Evolutionary conservation across 2,113 vertebrate species (phyloP).

Genomic region (Psettodes erumei): DNA sequence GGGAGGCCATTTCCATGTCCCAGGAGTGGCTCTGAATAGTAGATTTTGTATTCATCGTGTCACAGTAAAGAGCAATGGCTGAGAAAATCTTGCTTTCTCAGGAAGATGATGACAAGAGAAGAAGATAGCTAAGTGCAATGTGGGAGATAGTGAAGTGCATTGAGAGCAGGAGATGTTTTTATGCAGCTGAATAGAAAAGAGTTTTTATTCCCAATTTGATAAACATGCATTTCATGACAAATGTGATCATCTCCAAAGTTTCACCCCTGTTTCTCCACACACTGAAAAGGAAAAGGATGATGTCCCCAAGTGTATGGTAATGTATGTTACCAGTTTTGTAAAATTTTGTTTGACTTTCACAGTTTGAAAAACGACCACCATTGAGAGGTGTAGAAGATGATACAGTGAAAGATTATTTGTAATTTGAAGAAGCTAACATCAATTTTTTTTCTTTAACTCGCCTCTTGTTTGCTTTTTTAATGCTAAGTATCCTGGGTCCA

Average conservation of each 20-base stretch:
- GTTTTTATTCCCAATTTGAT: constrained; percentile 4
- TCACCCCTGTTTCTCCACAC: not conserved
- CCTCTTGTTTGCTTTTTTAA: no score
- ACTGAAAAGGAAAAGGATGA: not conserved
- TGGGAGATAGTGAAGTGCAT: constrained; percentile 11
- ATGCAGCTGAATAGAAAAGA: constrained; percentile 2
- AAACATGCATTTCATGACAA: constrained; percentile 13
- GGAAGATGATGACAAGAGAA: constrained; percentile 33
- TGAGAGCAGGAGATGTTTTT: constrained; percentile 6
- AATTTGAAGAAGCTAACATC: no score
- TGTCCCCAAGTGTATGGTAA: not conserved
- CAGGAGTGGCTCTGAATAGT: constrained; percentile 21
- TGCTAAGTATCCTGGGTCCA: no score
- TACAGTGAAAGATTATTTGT: not conserved
- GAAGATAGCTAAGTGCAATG: constrained; percentile 29
- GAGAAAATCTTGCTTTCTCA: constrained; percentile 44
- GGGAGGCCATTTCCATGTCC: constrained; percentile 31
- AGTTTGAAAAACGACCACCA: no score
- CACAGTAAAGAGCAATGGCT: constrained; percentile 38
- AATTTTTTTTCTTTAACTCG: no score
- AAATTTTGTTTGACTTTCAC: no score
- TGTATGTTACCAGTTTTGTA: not conserved
- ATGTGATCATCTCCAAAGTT: not conserved
- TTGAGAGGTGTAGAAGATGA: not conserved
- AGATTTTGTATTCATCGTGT: constrained; percentile 55